Conservation (phyloP, 1,140 invertebrate genomes). For the Spodoptera frugiperda region DNA sequence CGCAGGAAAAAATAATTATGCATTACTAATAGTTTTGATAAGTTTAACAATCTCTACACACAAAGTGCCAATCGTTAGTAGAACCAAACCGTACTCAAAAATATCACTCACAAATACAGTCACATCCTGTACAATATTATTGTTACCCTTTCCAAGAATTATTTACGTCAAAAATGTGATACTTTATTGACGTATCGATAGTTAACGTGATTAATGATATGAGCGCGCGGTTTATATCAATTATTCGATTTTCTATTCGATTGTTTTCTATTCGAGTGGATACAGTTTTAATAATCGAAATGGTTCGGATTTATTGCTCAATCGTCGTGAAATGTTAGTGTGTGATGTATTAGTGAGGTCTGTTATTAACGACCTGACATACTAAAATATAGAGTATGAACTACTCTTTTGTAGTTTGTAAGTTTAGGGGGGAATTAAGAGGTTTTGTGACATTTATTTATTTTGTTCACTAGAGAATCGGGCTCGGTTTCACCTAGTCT, state of each 20-base stretch:
- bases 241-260: conserved; percentile 64
- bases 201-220: conserved; percentile 64
- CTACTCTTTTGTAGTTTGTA: not conserved
- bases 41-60: no score
- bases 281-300: conserved; percentile 58
- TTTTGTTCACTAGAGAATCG: no score
- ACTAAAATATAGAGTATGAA: not conserved
- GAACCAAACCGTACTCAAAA: no score
- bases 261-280: conserved; percentile 62
- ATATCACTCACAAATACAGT: not conserved
- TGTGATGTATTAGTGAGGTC: conserved; percentile 1
- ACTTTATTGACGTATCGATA: conserved; percentile 59
- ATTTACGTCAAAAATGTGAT: conserved; percentile 60
- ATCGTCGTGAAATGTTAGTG: conserved; percentile 12
- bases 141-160: conserved; percentile 53
- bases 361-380: conserved; percentile 10
- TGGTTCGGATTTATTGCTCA: conserved; percentile 52
- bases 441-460: no score
- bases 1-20: no score
- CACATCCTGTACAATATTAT: not conserved
- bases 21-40: no score
- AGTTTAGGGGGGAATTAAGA: no score
- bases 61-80: no score
- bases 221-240: conserved; percentile 62
- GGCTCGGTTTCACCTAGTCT: no score